These are phyloP conservation scores for Pteronotus mesoamericanus DNA, from an alignment of 2,797 vertebrate genomes.

Conservation along the genomic window DNA sequence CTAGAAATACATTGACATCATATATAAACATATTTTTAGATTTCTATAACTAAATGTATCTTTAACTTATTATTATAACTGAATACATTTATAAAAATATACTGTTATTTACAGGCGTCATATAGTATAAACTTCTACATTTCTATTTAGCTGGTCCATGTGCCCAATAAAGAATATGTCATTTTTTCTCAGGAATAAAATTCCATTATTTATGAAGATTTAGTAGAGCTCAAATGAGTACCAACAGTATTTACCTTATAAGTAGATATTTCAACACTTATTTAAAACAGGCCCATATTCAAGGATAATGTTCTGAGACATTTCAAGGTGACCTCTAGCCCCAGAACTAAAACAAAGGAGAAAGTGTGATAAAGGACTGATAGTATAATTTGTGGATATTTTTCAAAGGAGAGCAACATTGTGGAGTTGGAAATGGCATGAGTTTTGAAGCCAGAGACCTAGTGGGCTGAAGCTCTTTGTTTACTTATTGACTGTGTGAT, in stretches of 20 bases:
- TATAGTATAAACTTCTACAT: conserved; percentile 29
- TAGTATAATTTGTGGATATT: neutral
- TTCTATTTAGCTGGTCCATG: conserved; percentile 17
- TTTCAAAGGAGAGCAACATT: neutral
- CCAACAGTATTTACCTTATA: conserved; percentile 17
- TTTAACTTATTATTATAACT: conserved; percentile 49
- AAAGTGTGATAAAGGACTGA: neutral
- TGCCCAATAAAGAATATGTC: conserved; percentile 32
- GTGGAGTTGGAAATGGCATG: neutral
- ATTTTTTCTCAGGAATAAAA: conserved; percentile 53
- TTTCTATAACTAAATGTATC: conserved; percentile 56
- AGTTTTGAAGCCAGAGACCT: neutral
- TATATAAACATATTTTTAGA: conserved; percentile 58
- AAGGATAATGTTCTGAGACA: neutral
- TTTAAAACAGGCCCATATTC: neutral
- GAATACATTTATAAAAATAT: conserved; percentile 41
- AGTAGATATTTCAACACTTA: conserved; percentile 15
- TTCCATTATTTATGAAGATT: conserved; percentile 30
- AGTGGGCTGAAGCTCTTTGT: neutral
- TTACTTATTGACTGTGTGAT: neutral
- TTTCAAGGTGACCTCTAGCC: conserved; percentile 47
- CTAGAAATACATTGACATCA: conserved; percentile 66
- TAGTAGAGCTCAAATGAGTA: conserved; percentile 24
- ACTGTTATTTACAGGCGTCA: conserved; percentile 56
- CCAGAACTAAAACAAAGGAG: conserved; percentile 2